phyloP scores from a whole-genome alignment of 2,113 vertebrate species.

The Elanoides forficatus region DNA sequence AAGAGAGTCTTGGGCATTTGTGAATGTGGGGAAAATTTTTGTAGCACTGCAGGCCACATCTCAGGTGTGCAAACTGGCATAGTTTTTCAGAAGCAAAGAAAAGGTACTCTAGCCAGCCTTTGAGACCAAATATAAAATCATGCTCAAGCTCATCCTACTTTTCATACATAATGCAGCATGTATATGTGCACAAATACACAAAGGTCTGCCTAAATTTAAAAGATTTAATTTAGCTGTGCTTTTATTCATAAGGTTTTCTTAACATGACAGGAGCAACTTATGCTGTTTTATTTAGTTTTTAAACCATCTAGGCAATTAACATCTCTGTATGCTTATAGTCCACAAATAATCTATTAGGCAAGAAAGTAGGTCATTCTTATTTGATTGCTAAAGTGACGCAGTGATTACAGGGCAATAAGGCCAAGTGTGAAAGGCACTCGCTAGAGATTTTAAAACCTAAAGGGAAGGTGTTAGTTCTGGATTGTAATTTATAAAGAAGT shows the following conservation, averaged over 20 bases:
- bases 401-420: neutral
- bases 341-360: neutral
- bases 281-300: neutral
- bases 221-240: neutral
- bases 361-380: neutral
- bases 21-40: neutral
- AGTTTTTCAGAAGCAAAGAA: neutral
- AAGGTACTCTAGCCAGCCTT: neutral
- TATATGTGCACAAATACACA: neutral
- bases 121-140: neutral
- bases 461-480: neutral
- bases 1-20: neutral
- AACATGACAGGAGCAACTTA: neutral
- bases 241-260: neutral
- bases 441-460: neutral
- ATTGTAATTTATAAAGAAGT: neutral
- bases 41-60: neutral
- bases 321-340: neutral
- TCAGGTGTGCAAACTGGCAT: neutral
- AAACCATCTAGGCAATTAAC: neutral
- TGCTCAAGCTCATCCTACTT: neutral
- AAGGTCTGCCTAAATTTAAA: neutral
- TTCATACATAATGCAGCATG: neutral
- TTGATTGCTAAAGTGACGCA: neutral
- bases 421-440: neutral